phyloP scores from a whole-genome alignment of 2,797 vertebrate genomes.

The Petrocephalus sullivani region DNA sequence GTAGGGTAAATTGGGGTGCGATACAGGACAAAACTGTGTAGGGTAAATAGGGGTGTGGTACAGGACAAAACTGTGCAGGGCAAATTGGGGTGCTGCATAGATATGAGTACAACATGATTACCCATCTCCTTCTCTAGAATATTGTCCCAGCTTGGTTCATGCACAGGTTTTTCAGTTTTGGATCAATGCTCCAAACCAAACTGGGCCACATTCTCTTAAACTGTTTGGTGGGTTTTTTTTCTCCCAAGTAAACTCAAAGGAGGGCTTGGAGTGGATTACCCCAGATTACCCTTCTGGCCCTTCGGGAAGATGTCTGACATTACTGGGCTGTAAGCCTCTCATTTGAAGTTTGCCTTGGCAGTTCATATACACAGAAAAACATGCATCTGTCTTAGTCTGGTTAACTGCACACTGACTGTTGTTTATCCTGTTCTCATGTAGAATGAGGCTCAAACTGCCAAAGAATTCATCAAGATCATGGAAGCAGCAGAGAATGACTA shows the following conservation, averaged over 20 bases:
- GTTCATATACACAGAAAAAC: not conserved
- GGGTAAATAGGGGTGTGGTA: too few relatives aligned
- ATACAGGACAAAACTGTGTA: too few relatives aligned
- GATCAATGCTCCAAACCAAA: not conserved
- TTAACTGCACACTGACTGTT: not conserved
- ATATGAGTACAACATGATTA: not conserved
- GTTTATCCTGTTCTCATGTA: slow-evolving; percentile 46
- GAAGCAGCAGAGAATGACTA: slow-evolving; percentile 97
- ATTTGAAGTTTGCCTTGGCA: not conserved
- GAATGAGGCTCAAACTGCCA: slow-evolving; percentile 89
- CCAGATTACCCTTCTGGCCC: not conserved
- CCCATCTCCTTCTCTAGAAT: not conserved
- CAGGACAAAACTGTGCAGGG: too few relatives aligned
- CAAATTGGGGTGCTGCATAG: not conserved
- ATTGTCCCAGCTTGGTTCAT: not conserved
- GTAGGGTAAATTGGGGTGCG: not conserved
- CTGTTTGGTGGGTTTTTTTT: not conserved
- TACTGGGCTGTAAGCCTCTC: not conserved
- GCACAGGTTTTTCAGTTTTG: not conserved
- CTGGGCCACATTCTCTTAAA: not conserved
- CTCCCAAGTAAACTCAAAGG: not conserved
- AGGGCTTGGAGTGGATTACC: not conserved
- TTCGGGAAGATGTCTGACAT: not conserved
- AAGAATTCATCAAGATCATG: slow-evolving; percentile 94
- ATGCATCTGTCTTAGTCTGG: not conserved